These are phyloP conservation scores for Toxotes lorentzi DNA, from an alignment of 2,797 vertebrate species.

Conservation along the genomic window DNA sequence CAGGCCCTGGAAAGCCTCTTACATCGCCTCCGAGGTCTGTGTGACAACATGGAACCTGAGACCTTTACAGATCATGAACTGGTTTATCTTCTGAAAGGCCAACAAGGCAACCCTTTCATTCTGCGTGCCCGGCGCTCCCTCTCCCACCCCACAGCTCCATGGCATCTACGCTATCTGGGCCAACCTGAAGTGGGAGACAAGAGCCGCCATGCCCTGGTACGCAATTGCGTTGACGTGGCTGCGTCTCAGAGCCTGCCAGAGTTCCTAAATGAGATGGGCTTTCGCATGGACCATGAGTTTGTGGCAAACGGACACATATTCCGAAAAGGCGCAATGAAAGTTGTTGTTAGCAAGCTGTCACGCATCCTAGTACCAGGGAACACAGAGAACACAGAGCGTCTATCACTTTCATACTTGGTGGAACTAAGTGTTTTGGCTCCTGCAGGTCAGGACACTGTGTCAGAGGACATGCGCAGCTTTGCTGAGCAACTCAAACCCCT, in stretches of 20 bases:
- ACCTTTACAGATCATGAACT: slow-evolving; percentile 95
- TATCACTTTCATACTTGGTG: slow-evolving; percentile 95
- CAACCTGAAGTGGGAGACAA: slow-evolving; percentile 98
- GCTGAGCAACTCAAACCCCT: slow-evolving; percentile 97
- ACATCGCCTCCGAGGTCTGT: slow-evolving; percentile 95
- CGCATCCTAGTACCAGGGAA: slow-evolving; percentile 93
- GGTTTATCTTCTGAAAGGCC: slow-evolving; percentile 97
- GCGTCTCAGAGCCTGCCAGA: slow-evolving; percentile 95
- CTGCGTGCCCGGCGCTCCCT: slow-evolving; percentile 93
- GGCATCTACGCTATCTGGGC: slow-evolving; percentile 96
- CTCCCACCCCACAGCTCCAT: slow-evolving; percentile 89
- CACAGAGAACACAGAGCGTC: slow-evolving; percentile 93
- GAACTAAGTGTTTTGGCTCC: slow-evolving; percentile 95
- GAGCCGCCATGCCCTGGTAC: slow-evolving; percentile 92
- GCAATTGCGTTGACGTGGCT: slow-evolving; percentile 96
- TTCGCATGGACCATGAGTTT: slow-evolving; percentile 99
- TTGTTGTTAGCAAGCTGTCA: slow-evolving; percentile 95
- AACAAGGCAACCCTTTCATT: slow-evolving; percentile 97
- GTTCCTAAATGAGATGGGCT: slow-evolving; percentile 98
- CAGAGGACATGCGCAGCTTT: slow-evolving; percentile 97
- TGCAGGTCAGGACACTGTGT: slow-evolving; percentile 93
- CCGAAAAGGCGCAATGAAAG: slow-evolving; percentile 95
- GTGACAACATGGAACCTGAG: slow-evolving; percentile 98
- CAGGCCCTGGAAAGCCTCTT: slow-evolving; percentile 95
- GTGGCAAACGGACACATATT: slow-evolving; percentile 95